These are phyloP conservation scores for Eilema griseolum DNA, from an alignment of 2,888 invertebrate genomes.

Conservation along the genomic window DNA sequence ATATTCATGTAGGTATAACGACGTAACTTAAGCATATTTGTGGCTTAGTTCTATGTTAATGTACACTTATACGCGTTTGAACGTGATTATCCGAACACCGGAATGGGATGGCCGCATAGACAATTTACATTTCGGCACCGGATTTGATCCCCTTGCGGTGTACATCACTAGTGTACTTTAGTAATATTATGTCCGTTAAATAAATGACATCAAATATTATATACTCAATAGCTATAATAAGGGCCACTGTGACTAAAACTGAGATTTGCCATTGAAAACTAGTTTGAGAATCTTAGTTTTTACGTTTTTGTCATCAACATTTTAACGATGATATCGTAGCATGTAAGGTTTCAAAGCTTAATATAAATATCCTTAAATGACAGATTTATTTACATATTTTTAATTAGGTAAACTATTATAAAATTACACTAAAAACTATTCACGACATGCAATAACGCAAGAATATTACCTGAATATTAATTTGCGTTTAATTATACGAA, in stretches of 20 bases:
- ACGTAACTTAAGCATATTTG: conserved; percentile 73
- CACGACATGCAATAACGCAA: not conserved
- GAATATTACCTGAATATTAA: not conserved
- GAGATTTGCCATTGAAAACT: not conserved
- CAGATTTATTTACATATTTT: not conserved
- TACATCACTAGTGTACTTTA: conserved; percentile 40
- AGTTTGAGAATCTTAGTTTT: not conserved
- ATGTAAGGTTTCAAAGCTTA: not conserved
- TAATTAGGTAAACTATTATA: not conserved
- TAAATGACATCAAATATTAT: not conserved
- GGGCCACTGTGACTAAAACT: not conserved
- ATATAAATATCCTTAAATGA: not conserved
- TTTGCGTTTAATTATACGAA: no score
- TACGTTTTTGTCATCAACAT: no score
- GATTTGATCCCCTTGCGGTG: conserved; percentile 45
- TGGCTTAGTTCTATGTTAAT: conserved; percentile 59
- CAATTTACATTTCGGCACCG: conserved; percentile 37
- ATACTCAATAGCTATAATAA: not conserved
- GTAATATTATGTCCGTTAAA: not conserved
- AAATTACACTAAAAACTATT: not conserved
- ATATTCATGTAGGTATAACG: conserved; percentile 76
- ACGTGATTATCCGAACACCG: conserved; percentile 41
- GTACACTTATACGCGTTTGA: conserved; percentile 31
- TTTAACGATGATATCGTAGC: no score
- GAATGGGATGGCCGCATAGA: conserved; percentile 37